Conservation (phyloP, 2,113 vertebrate genomes). For the Haemorhous mexicanus region DNA sequence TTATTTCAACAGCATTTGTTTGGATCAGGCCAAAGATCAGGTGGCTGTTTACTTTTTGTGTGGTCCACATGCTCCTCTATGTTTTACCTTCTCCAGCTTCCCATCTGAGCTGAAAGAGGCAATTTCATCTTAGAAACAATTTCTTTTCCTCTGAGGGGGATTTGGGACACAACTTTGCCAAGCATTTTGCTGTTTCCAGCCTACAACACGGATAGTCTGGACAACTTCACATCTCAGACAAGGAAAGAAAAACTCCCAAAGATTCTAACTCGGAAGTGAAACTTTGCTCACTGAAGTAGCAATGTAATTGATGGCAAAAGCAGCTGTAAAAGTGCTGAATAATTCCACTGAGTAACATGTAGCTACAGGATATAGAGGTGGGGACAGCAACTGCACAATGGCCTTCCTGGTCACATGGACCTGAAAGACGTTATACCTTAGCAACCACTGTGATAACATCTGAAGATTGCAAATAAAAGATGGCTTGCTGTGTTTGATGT, state of each 20-base stretch:
- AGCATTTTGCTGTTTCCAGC: not conserved
- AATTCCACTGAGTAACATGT: not conserved
- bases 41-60: constrained; percentile 43
- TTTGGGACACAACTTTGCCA: not conserved
- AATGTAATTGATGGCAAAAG: not conserved
- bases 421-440: not conserved
- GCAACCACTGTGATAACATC: not conserved
- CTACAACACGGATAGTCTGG: not conserved
- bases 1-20: constrained; percentile 30
- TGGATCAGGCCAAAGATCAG: constrained; percentile 50
- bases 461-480: not conserved
- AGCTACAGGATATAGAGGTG: not conserved
- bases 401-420: not conserved
- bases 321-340: not conserved
- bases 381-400: not conserved
- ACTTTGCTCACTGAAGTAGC: not conserved
- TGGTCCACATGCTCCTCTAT: not conserved
- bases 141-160: not conserved
- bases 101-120: not conserved
- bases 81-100: not conserved
- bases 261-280: not conserved
- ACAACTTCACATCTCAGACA: not conserved
- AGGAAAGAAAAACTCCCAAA: not conserved
- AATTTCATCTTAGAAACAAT: not conserved
- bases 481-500: not conserved